phyloP scores from a whole-genome alignment of 2,113 vertebrate genomes.

The Upupa epops region DNA sequence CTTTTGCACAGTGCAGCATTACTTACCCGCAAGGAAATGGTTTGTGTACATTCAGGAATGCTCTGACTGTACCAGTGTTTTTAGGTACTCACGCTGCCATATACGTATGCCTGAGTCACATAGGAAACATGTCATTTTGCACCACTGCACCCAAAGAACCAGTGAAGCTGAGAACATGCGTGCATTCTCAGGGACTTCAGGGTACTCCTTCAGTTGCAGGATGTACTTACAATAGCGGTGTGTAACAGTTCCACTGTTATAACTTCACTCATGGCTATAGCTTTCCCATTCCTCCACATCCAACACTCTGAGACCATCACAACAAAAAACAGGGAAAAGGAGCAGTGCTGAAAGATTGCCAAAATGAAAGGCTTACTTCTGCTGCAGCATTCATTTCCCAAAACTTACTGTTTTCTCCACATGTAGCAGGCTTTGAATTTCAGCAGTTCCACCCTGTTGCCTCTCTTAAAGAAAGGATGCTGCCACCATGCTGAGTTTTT shows the following conservation, averaged over 20 bases:
- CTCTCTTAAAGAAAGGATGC: too few relatives aligned
- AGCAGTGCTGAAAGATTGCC: rapidly evolving
- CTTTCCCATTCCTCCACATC: rapidly evolving
- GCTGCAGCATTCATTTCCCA: rapidly evolving
- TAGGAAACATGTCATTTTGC: rapidly evolving
- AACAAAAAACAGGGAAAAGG: rapidly evolving
- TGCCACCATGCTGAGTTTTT: rapidly evolving
- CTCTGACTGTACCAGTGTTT: not conserved
- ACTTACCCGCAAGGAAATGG: not conserved
- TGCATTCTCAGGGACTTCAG: rapidly evolving
- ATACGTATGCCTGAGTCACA: not conserved
- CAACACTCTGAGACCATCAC: not conserved
- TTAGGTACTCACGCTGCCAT: not conserved
- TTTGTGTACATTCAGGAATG: not conserved
- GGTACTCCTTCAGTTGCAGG: rapidly evolving
- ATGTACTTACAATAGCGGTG: rapidly evolving
- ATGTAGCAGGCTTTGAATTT: not conserved
- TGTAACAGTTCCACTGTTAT: not conserved
- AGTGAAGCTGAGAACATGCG: not conserved
- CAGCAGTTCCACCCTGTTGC: not conserved
- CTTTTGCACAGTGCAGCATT: not conserved
- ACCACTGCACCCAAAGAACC: not conserved
- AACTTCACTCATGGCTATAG: not conserved
- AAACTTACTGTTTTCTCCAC: rapidly evolving
- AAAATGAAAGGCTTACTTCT: rapidly evolving